These are phyloP conservation scores for Pangasius sanitwongsei DNA, from an alignment of 2,797 vertebrate genomes.

Conservation along the genomic window DNA sequence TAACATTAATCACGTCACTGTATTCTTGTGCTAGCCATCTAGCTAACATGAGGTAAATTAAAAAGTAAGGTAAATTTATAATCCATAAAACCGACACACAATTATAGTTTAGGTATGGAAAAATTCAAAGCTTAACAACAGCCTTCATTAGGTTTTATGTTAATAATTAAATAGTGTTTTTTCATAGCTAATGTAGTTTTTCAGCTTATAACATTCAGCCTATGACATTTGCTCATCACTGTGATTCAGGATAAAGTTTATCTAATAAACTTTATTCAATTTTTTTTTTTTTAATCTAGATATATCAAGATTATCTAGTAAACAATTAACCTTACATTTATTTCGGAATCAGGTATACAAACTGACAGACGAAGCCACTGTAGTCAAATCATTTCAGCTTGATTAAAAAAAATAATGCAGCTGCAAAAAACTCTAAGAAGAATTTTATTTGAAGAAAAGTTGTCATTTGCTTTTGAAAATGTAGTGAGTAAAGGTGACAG, in stretches of 20 bases:
- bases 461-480: not conserved
- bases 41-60: not conserved
- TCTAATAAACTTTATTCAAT: not conserved
- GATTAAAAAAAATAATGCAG: not conserved
- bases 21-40: not conserved
- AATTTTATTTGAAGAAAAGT: not conserved
- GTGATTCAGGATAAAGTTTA: not conserved
- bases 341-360: not conserved
- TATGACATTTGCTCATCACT: not conserved
- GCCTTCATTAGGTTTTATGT: not conserved
- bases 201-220: not conserved
- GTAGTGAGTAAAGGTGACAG: no score
- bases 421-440: not conserved
- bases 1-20: not conserved
- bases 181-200: not conserved
- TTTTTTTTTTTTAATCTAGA: not conserved
- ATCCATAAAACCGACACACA: not conserved
- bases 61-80: not conserved
- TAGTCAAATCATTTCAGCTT: not conserved
- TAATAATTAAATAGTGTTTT: not conserved
- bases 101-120: not conserved
- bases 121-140: not conserved
- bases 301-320: no score
- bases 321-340: not conserved
- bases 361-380: not conserved